A percentile compares a stretch with the other conserved stretches of the same genome.
Conservation (phyloP, 2,113 vertebrate species). For the Macaca nemestrina region DNA sequence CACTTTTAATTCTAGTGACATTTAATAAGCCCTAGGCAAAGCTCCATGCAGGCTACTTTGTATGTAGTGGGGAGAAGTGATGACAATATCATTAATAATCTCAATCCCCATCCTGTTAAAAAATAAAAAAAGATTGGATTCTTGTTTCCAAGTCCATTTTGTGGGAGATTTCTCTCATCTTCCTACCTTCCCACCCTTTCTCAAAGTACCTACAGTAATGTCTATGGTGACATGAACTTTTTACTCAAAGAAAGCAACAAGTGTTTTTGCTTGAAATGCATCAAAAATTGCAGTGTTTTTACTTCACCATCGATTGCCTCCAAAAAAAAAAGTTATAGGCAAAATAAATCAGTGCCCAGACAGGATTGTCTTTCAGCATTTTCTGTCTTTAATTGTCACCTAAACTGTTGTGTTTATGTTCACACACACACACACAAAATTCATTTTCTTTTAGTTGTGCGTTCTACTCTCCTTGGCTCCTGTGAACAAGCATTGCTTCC, state of each 20-base stretch:
- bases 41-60: background rate
- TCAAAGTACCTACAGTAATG: background rate
- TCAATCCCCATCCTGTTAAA: background rate
- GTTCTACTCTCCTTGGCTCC: slow-evolving; percentile 65
- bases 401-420: background rate
- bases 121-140: background rate
- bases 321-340: background rate
- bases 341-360: background rate
- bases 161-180: background rate
- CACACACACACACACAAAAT: background rate
- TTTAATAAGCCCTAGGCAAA: background rate
- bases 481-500: slow-evolving; percentile 82
- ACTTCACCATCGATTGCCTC: background rate
- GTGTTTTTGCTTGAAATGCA: slow-evolving; percentile 33
- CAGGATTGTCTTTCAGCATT: background rate
- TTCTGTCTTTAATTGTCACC: slow-evolving; percentile 18
- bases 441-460: slow-evolving; percentile 71
- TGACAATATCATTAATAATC: slow-evolving; percentile 1
- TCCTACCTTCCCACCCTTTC: background rate
- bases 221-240: background rate
- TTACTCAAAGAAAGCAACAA: slow-evolving; percentile 47
- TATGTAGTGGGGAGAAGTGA: background rate
- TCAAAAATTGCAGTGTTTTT: slow-evolving; percentile 6
- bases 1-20: background rate
- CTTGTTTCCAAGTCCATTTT: background rate